phyloP scores from a whole-genome alignment of 1,140 invertebrate species.

The Ceratitis capitata region DNA sequence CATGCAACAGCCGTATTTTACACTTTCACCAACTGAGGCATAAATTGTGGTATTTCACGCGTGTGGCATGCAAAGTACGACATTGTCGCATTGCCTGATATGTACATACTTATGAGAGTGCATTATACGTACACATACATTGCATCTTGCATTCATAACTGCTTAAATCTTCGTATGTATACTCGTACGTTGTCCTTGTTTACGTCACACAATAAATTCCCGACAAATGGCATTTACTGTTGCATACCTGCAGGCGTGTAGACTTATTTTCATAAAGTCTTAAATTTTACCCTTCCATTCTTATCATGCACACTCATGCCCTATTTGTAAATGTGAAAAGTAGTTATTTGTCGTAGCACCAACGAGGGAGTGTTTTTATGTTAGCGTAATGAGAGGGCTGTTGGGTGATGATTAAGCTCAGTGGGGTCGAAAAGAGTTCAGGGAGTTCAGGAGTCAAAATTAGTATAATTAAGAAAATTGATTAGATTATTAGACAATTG shows the following conservation, averaged over 20 bases:
- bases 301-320: no score
- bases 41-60: neutral
- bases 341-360: no score
- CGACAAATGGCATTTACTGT: neutral
- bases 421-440: no score
- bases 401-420: no score
- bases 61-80: neutral
- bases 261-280: no score
- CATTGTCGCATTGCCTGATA: neutral
- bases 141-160: neutral
- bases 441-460: no score
- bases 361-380: no score
- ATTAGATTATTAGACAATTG: no score
- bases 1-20: conserved; percentile 14
- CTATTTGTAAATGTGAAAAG: no score
- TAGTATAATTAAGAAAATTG: no score
- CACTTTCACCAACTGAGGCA: conserved; percentile 3
- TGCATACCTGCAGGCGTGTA: conserved; percentile 11
- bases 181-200: neutral
- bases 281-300: no score
- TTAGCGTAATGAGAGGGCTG: no score
- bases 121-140: neutral
- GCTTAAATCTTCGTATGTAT: neutral
- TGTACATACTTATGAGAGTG: neutral
- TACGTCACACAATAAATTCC: neutral